Percentiles rank a stretch among this genome's conserved stretches.
phyloP scores from a whole-genome alignment of 2,888 invertebrate genomes.

The Cerceris ruficornis region DNA sequence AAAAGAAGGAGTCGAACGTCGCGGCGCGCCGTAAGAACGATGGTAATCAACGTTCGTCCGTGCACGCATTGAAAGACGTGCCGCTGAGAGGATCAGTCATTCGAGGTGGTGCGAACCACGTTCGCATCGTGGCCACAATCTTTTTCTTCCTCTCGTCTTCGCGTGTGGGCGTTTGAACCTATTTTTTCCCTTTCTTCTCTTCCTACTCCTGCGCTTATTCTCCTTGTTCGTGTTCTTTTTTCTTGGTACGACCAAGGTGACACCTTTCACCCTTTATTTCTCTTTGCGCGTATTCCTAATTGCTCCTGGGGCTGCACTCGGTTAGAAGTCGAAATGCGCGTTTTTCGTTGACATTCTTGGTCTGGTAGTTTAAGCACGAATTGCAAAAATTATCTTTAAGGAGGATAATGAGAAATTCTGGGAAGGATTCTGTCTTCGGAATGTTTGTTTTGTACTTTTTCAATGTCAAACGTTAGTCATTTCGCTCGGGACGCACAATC shows the following conservation, averaged over 20 bases:
- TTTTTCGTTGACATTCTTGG: too few relatives aligned
- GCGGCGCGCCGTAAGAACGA: slow-evolving; percentile 62
- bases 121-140: slow-evolving; percentile 60
- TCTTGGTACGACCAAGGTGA: neutral
- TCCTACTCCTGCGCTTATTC: neutral
- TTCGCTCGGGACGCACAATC: too few relatives aligned
- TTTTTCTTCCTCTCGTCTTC: slow-evolving; percentile 62
- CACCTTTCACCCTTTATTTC: neutral
- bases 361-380: too few relatives aligned
- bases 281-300: neutral
- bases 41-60: slow-evolving; percentile 73
- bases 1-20: slow-evolving; percentile 40
- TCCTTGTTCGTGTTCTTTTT: neutral
- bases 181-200: slow-evolving; percentile 9
- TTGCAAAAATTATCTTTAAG: too few relatives aligned
- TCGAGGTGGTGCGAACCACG: slow-evolving; percentile 65
- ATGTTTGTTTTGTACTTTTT: too few relatives aligned
- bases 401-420: too few relatives aligned
- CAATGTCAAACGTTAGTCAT: too few relatives aligned
- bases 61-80: slow-evolving; percentile 73
- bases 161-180: slow-evolving; percentile 58
- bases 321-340: too few relatives aligned
- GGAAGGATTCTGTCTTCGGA: too few relatives aligned
- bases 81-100: slow-evolving; percentile 77
- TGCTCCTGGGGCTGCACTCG: neutral